phyloP scores from a whole-genome alignment of 2,797 vertebrate species.

The Spinibarbus caldwelli region DNA sequence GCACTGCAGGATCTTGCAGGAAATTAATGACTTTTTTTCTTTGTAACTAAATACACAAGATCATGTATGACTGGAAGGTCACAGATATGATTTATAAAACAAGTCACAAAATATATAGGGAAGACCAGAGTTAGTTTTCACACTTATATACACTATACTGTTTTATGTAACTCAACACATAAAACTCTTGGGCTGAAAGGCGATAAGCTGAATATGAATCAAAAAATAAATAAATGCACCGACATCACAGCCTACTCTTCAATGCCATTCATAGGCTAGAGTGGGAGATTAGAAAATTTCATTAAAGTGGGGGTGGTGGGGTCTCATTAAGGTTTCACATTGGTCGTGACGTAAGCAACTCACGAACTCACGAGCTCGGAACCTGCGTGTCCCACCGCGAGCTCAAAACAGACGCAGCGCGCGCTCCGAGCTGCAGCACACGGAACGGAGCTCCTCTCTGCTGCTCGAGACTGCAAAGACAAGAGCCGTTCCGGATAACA shows the following conservation, averaged over 20 bases:
- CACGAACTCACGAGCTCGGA: conserved; percentile 23
- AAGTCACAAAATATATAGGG: background rate
- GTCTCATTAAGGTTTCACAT: conserved; percentile 24
- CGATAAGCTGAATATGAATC: background rate
- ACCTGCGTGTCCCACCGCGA: conserved; percentile 21
- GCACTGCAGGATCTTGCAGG: background rate
- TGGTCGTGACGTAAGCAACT: conserved; percentile 48
- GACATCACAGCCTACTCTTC: background rate
- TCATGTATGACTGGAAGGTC: background rate
- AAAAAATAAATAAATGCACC: background rate
- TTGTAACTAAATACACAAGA: background rate
- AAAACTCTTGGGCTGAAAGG: background rate
- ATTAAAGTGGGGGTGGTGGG: conserved; percentile 4
- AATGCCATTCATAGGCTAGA: background rate
- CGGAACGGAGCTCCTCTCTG: background rate
- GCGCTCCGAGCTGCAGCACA: conserved; percentile 24
- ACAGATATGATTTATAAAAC: too few relatives aligned
- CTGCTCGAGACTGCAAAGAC: conserved; percentile 2
- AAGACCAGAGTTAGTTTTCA: background rate
- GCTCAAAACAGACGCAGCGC: conserved; percentile 45
- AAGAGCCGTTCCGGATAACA: background rate
- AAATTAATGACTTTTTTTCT: background rate
- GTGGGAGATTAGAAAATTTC: background rate
- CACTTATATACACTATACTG: background rate
- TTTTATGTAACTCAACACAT: background rate